Evolutionary conservation across 2,888 invertebrate genomes (phyloP).

Genomic region (Coenonympha glycerion): DNA sequence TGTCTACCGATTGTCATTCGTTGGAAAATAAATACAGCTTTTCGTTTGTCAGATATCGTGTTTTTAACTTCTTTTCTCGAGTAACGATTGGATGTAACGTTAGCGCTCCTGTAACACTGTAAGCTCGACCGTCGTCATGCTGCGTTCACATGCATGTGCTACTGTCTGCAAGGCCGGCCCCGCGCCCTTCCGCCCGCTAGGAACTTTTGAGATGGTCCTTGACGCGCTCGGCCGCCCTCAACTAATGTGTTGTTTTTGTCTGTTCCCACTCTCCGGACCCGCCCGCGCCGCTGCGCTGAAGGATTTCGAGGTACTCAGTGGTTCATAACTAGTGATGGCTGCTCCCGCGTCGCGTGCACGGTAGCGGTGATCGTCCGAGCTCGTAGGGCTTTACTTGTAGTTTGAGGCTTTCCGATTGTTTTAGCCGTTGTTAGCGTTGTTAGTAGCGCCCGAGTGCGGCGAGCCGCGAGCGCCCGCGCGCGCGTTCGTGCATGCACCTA

Average conservation of each 20-base stretch:
- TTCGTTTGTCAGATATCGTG: slow-evolving; percentile 47
- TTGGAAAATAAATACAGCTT: slow-evolving; percentile 52
- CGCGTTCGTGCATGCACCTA: slow-evolving; percentile 74
- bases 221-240: slow-evolving; percentile 73
- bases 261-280: slow-evolving; percentile 82
- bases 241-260: slow-evolving; percentile 81
- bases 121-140: slow-evolving; percentile 59
- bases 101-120: slow-evolving; percentile 55
- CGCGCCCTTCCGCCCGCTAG: slow-evolving; percentile 66
- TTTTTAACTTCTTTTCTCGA: slow-evolving; percentile 53
- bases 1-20: slow-evolving; percentile 20
- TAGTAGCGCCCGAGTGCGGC: slow-evolving; percentile 73
- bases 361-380: slow-evolving; percentile 70
- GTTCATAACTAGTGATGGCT: slow-evolving; percentile 73
- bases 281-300: slow-evolving; percentile 81
- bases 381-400: slow-evolving; percentile 77
- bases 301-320: slow-evolving; percentile 90
- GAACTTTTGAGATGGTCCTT: slow-evolving; percentile 97
- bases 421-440: slow-evolving; percentile 76
- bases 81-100: slow-evolving; percentile 68
- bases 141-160: slow-evolving; percentile 64
- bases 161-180: slow-evolving; percentile 47
- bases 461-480: slow-evolving; percentile 72
- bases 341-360: slow-evolving; percentile 60
- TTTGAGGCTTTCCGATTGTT: slow-evolving; percentile 77